Conservation (phyloP, 2,888 invertebrate species). For the Autographa pulchrina region DNA sequence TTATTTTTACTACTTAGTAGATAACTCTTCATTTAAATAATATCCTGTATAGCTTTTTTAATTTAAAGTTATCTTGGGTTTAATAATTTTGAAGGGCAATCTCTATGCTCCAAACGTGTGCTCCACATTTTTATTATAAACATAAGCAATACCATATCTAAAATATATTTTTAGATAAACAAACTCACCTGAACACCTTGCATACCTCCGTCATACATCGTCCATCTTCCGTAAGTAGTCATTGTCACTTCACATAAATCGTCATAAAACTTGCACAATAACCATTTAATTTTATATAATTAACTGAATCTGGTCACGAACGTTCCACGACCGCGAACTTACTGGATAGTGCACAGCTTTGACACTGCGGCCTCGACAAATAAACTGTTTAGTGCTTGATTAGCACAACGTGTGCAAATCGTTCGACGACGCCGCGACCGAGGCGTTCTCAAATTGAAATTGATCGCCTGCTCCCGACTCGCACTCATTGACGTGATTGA, state of each 20-base stretch:
- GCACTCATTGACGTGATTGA: constrained; percentile 84
- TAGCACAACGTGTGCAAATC: constrained; percentile 87
- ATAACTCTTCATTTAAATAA: too few relatives aligned
- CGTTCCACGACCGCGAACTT: constrained; percentile 66
- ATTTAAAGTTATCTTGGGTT: too few relatives aligned
- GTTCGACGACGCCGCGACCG: constrained; percentile 65
- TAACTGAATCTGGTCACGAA: constrained; percentile 54
- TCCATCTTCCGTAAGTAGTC: constrained; percentile 82
- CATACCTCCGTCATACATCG: constrained; percentile 79
- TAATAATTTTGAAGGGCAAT: too few relatives aligned
- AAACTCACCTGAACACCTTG: constrained; percentile 80
- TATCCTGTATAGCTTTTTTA: too few relatives aligned
- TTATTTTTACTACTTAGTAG: too few relatives aligned
- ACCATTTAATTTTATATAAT: constrained; percentile 34
- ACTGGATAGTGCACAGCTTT: constrained; percentile 65
- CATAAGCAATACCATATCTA: too few relatives aligned
- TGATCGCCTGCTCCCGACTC: constrained; percentile 79
- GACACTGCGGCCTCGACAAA: constrained; percentile 77
- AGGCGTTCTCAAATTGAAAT: constrained; percentile 78
- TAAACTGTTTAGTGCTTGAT: constrained; percentile 86
- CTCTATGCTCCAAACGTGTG: not conserved
- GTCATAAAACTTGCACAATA: constrained; percentile 46
- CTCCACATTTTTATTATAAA: not conserved
- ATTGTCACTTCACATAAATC: constrained; percentile 63
- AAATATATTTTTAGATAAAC: too few relatives aligned